Evolutionary conservation across 2,888 invertebrate species (phyloP), one percentile per base, ranked within the genome.

Genomic region (Eilema sororculum): DNA sequence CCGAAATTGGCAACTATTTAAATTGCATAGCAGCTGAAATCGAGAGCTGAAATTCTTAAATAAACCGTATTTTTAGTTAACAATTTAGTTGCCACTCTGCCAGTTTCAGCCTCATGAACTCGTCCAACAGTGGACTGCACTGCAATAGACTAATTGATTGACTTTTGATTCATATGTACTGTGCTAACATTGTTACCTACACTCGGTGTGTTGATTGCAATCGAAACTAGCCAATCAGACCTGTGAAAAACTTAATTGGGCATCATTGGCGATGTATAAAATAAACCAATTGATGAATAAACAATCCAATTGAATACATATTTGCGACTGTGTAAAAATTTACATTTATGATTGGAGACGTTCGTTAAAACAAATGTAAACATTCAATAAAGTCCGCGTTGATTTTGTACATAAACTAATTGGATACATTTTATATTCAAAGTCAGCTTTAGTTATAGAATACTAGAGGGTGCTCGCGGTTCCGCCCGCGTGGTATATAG

Each of bases 311-410:
- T 69, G 69, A 68, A 68, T 76, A 78, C 71, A 74, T 83, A 77
- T 79, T 81, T 75, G 76, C 66, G 60, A 70, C 75, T 70, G 71
- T 76, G 60, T 77, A 66, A 81, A 75, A 81, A 85, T 79, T 80
- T 76, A 73, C 84, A 84, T 84, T 79, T 74, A 71, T 79, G 84
- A 82, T 85, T 85, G 84, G 74, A 69, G 67, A 76, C 66, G 71
- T 76, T 75, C 61, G 64, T 74, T 65, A 67, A 28, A 68, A 62
- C 56, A 63, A 69, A 74, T 70, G 71, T 61, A 68, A 64, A 60
- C 61, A 52, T 58, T 65, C 65, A 70, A 73, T 64, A 22, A 64
- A 64, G 16, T 46, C 37, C 13, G 24, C 25, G 57, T 10, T 59
- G 56, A 37, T 72, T 16, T 72, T 71, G 69, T 58, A 67, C 28